Evolutionary conservation across 2,888 invertebrate species (phyloP).

Genomic region (Drosophila phalerata): DNA sequence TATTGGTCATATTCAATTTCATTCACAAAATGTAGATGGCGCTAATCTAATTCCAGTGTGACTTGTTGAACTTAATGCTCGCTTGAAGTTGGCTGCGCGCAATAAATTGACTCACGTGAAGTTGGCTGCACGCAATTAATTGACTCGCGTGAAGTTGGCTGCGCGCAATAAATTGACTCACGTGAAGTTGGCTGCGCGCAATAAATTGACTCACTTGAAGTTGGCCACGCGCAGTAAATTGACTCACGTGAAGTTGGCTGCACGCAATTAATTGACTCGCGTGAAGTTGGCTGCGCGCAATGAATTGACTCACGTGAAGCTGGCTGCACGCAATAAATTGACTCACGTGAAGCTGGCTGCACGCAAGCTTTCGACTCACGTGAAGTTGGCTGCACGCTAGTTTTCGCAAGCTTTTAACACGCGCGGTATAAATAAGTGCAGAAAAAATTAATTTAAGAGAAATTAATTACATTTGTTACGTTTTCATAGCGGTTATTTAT

Average conservation of each 20-base stretch:
- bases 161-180: background rate
- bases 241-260: background rate
- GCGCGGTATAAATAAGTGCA: background rate
- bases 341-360: background rate
- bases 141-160: background rate
- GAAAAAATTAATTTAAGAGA: too few species aligned
- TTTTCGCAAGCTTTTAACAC: background rate
- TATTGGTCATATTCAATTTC: background rate
- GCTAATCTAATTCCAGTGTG: background rate
- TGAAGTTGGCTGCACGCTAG: background rate
- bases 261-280: background rate
- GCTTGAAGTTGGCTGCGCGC: background rate
- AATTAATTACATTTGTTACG: background rate
- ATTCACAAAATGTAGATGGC: conserved; percentile 1
- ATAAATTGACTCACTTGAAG: background rate
- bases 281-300: background rate
- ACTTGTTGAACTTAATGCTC: background rate
- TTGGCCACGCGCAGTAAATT: background rate
- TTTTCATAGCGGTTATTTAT: background rate
- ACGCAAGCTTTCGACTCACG: background rate
- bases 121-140: background rate
- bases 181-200: background rate
- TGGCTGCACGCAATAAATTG: background rate
- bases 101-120: background rate
- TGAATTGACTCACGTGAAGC: background rate